Evolutionary conservation across 2,797 vertebrate species (phyloP).

Genomic region (Periophthalmus magnuspinnatus): DNA sequence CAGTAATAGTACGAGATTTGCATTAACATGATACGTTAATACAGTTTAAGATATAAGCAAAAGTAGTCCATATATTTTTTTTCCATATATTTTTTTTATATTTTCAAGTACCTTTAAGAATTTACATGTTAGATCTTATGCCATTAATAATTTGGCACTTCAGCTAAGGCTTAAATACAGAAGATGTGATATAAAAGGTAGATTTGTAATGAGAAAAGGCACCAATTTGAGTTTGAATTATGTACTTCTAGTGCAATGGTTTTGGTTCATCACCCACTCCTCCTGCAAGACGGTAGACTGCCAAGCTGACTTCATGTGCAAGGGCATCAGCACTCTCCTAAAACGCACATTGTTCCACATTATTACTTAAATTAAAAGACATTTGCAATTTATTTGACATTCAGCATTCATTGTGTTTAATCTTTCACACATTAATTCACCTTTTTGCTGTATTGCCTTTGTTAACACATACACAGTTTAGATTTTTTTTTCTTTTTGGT

Average conservation of each 20-base stretch:
- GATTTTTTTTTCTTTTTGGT: background rate
- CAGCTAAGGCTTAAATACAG: background rate
- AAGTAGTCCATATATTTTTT: too few species aligned
- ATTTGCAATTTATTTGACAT: background rate
- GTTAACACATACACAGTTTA: background rate
- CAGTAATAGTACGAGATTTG: too few species aligned
- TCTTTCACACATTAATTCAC: too few species aligned
- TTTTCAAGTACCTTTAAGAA: constrained; percentile 16
- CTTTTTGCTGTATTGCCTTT: too few species aligned
- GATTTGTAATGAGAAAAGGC: background rate
- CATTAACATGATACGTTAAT: too few species aligned
- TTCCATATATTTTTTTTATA: too few species aligned
- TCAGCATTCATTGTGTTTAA: background rate
- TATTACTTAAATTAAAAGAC: background rate
- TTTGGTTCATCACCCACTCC: constrained; percentile 86
- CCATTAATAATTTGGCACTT: constrained; percentile 22
- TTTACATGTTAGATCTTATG: background rate
- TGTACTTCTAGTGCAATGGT: constrained; percentile 55
- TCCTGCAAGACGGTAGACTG: constrained; percentile 85
- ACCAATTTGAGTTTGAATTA: background rate
- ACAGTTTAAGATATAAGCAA: too few species aligned
- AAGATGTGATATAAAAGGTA: background rate
- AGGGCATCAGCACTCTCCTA: constrained; percentile 88
- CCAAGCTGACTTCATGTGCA: constrained; percentile 88
- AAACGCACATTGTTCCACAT: constrained; percentile 26